Conservation (phyloP, 2,797 vertebrate species). For the Pseudochaenichthys georgianus region DNA sequence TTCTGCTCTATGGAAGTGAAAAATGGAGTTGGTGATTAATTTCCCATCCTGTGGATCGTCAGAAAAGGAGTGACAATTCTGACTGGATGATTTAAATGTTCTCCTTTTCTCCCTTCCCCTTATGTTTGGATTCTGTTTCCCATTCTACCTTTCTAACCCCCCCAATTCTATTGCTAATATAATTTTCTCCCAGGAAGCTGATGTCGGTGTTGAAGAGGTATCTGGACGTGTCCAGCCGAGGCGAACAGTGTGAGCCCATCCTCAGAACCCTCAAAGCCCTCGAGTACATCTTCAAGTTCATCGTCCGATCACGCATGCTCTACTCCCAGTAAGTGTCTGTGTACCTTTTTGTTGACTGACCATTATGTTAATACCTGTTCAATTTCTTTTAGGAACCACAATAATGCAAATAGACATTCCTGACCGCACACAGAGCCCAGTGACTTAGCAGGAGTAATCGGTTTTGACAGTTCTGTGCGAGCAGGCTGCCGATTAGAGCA, state of each 20-base stretch:
- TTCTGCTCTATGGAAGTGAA: slow-evolving; percentile 68
- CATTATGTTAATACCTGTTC: slow-evolving; percentile 11
- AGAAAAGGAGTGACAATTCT: slow-evolving; percentile 39
- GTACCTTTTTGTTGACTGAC: slow-evolving; percentile 9
- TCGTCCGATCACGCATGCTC: slow-evolving; percentile 96
- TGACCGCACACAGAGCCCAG: slow-evolving; percentile 17
- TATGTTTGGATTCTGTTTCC: background rate
- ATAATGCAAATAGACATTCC: slow-evolving; percentile 26
- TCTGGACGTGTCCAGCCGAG: slow-evolving; percentile 93
- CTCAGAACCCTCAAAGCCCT: slow-evolving; percentile 96
- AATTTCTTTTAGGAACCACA: slow-evolving; percentile 8
- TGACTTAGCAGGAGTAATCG: slow-evolving; percentile 45
- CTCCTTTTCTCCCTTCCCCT: background rate
- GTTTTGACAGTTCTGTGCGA: slow-evolving; percentile 60
- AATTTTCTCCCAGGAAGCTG: slow-evolving; percentile 88
- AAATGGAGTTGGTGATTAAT: slow-evolving; percentile 60
- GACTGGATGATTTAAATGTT: slow-evolving; percentile 35
- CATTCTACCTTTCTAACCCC: background rate
- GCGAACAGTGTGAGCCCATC: slow-evolving; percentile 95
- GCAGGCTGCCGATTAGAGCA: slow-evolving; percentile 73
- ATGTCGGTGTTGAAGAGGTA: slow-evolving; percentile 97
- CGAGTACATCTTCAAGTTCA: slow-evolving; percentile 99
- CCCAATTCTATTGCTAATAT: background rate
- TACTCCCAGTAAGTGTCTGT: slow-evolving; percentile 95
- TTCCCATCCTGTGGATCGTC: slow-evolving; percentile 49